Conservation (phyloP, 2,888 invertebrate species). For the Brenthis hecate region DNA sequence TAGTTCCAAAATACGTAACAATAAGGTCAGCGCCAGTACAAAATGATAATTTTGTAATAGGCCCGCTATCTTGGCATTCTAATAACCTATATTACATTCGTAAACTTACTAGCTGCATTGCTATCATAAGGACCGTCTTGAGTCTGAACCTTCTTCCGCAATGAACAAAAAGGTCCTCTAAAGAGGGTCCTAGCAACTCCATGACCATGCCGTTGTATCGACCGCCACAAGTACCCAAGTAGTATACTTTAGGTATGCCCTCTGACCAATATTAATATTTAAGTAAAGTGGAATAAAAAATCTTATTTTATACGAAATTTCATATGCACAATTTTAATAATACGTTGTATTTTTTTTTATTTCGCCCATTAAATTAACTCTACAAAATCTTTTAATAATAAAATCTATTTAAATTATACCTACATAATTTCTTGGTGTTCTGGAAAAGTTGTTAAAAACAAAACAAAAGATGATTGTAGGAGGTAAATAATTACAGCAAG, state of each 20-base stretch:
- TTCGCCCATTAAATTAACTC: too few species aligned
- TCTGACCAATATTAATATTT: constrained; percentile 84
- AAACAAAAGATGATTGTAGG: too few species aligned
- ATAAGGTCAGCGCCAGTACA: not conserved
- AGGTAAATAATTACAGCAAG: too few species aligned
- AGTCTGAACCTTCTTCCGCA: constrained; percentile 98
- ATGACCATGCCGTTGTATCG: constrained; percentile 99
- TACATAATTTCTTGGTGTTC: too few species aligned
- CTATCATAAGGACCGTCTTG: constrained; percentile 98
- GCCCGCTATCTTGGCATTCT: not conserved
- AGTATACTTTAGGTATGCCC: constrained; percentile 99
- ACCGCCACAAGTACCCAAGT: constrained; percentile 99
- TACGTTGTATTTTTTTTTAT: too few species aligned
- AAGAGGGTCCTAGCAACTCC: constrained; percentile 99
- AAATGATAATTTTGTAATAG: constrained; percentile 4
- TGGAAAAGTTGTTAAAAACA: too few species aligned
- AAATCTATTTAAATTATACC: too few species aligned
- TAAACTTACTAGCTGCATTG: constrained; percentile 95
- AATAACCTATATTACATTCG: constrained; percentile 15
- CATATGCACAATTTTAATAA: too few species aligned
- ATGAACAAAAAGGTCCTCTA: constrained; percentile 99
- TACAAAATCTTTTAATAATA: too few species aligned
- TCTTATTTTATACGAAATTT: too few species aligned
- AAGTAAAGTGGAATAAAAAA: constrained; percentile 3
- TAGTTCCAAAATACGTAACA: too few species aligned